Evolutionary conservation across 2,888 invertebrate species (phyloP), one percentile per base, ranked within the genome.

Genomic region (Phyto melanocephala): DNA sequence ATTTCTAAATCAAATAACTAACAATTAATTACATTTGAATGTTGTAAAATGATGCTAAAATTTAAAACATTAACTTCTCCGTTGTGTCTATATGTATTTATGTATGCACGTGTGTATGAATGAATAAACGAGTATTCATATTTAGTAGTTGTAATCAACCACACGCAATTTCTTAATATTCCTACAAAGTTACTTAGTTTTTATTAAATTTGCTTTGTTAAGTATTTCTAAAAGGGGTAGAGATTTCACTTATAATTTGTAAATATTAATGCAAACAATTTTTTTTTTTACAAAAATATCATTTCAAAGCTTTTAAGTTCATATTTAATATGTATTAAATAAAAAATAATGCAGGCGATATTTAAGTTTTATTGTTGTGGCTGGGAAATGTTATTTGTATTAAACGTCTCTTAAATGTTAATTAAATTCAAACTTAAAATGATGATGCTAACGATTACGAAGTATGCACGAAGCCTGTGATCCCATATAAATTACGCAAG

Each of bases 151-250:
- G 74, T 63, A 80, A 80, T 80, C 74, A 62, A 70, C 65, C 68
- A 68, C 80, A 80, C 80, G 80, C 80, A 80, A 80, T 63, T 63
- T 70, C 40, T 63, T 70, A 65, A 75, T 67, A 50, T 37, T 56
- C 45, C 35, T 54, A 47, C 28, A 47, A 71, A 74, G 22, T 42
- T 77, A 62, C 45, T 45, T 75, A 63, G 28, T 54, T 47, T 40
- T 58, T n/a, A 37, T 13, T 10, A n/a, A n/a, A n/a, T 75, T 58
- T 17, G 28, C 10, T 60, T 28, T 50, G 11, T 10, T 52, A 42
- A 42, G 24, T 33, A 24, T 37, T 52, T 63, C 11, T 15, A 8
- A 22, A 17, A 62, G 72, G 71, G 47, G 50, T 22, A 60, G 2
- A 33, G 17, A 63, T 33, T 45, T 56, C 24, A 47, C 28, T 58